These are phyloP conservation scores for Lamellibrachia columna DNA, from an alignment of 2,888 invertebrate genomes.

Conservation along the genomic window DNA sequence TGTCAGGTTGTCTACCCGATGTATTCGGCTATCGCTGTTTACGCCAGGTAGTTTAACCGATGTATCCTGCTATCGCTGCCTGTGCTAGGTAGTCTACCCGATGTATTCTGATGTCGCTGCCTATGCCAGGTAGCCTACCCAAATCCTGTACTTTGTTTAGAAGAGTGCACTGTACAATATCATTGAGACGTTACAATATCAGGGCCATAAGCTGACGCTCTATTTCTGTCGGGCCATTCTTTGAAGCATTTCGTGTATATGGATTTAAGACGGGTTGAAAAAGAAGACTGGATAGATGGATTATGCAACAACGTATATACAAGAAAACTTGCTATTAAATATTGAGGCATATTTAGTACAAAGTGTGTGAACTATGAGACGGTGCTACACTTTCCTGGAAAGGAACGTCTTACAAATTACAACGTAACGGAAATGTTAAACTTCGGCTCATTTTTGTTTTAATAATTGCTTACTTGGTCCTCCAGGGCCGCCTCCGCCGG, in stretches of 20 bases:
- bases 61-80: too few relatives aligned
- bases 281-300: neutral
- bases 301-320: neutral
- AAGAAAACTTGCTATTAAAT: neutral
- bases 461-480: conserved; percentile 18
- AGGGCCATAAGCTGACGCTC: neutral
- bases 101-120: too few relatives aligned
- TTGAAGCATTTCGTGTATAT: neutral
- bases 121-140: too few relatives aligned
- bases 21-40: too few relatives aligned
- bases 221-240: neutral
- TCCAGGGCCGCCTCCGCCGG: neutral
- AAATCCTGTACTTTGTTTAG: too few relatives aligned
- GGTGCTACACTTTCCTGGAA: too few relatives aligned
- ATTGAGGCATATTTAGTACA: neutral
- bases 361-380: too few relatives aligned
- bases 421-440: neutral
- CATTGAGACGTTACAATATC: neutral
- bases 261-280: neutral
- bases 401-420: neutral
- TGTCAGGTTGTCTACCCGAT: too few relatives aligned
- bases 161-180: neutral
- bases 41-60: too few relatives aligned
- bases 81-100: too few relatives aligned
- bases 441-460: neutral